A percentile compares a stretch with the other conserved stretches of the same genome.
Conservation (phyloP, 2,888 invertebrate genomes). For the Cryptocheilus praepositus region DNA sequence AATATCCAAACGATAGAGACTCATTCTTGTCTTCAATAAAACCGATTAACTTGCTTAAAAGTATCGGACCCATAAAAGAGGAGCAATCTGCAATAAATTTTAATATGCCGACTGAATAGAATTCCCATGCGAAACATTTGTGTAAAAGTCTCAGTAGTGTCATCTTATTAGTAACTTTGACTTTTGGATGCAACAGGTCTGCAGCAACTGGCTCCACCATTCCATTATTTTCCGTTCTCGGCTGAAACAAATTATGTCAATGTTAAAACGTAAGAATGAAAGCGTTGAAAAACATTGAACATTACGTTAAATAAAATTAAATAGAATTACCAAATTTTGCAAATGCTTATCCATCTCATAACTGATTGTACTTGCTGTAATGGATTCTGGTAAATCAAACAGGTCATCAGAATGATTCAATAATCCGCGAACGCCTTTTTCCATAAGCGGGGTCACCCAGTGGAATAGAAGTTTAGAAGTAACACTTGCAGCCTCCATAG, state of each 20-base stretch:
- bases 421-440: conserved; percentile 85
- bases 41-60: conserved; percentile 87
- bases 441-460: conserved; percentile 91
- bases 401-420: conserved; percentile 87
- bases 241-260: conserved; percentile 32
- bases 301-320: conserved; percentile 2
- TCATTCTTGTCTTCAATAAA: conserved; percentile 86
- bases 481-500: conserved; percentile 85
- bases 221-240: conserved; percentile 17
- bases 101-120: conserved; percentile 89
- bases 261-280: conserved; percentile 8
- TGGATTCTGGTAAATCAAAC: conserved; percentile 85
- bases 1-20: conserved; percentile 80
- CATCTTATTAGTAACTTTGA: conserved; percentile 68
- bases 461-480: conserved; percentile 87
- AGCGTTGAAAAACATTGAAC: conserved; percentile 1
- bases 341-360: conserved; percentile 78
- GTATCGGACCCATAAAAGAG: conserved; percentile 92
- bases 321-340: conserved; percentile 67
- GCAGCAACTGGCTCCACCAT: conserved; percentile 25
- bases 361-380: conserved; percentile 80
- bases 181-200: conserved; percentile 32
- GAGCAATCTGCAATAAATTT: conserved; percentile 89
- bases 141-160: conserved; percentile 84
- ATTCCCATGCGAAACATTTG: conserved; percentile 86